Conservation (phyloP, 2,797 vertebrate genomes). For the Uromys caudimaculatus region DNA sequence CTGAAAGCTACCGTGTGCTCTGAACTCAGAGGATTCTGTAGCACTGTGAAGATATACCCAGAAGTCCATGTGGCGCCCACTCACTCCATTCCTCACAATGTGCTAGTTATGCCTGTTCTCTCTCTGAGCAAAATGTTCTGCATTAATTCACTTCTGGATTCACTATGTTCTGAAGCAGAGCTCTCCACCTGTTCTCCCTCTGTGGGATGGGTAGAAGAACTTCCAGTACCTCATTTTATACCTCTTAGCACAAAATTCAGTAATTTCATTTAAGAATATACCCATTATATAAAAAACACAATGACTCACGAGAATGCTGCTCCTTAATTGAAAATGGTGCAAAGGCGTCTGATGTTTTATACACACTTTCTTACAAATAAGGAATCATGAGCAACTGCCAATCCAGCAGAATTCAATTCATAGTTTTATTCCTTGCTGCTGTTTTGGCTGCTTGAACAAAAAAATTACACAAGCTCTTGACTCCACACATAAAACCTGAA, state of each 20-base stretch:
- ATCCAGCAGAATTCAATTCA: slow-evolving; percentile 22
- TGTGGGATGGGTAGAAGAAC: not conserved
- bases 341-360: slow-evolving; percentile 34
- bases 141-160: not conserved
- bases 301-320: not conserved
- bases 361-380: slow-evolving; percentile 68
- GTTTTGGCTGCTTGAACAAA: slow-evolving; percentile 70
- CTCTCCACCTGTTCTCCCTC: not conserved
- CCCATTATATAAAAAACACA: slow-evolving; percentile 15
- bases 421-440: slow-evolving; percentile 61
- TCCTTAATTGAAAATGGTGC: slow-evolving; percentile 20
- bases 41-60: not conserved
- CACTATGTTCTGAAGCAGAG: not conserved
- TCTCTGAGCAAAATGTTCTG: not conserved
- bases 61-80: not conserved
- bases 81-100: not conserved
- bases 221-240: not conserved
- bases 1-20: not conserved
- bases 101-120: slow-evolving; percentile 3
- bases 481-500: slow-evolving; percentile 65
- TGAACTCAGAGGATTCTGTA: not conserved
- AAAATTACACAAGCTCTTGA: slow-evolving; percentile 63
- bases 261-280: slow-evolving; percentile 33
- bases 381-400: slow-evolving; percentile 44
- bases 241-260: slow-evolving; percentile 15